Percentiles rank a stretch among this genome's conserved stretches.
These are phyloP conservation scores for Urocyon cinereoargenteus DNA, from an alignment of 2,797 vertebrate species.

Conservation along the genomic window DNA sequence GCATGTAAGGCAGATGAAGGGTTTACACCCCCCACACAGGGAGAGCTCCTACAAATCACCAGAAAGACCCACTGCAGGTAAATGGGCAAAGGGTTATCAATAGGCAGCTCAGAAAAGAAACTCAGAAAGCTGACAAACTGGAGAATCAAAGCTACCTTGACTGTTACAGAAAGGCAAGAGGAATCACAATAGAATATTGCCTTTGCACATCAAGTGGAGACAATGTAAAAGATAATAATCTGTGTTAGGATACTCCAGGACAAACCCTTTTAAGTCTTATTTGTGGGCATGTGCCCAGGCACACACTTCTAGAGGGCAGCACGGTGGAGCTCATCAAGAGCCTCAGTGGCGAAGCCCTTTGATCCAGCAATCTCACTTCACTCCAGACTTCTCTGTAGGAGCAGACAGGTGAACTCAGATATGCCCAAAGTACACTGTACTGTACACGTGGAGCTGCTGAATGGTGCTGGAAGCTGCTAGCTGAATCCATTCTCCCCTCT, in stretches of 20 bases:
- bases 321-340: fast-evolving
- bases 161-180: background rate
- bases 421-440: fast-evolving
- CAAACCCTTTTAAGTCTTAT: fast-evolving
- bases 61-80: background rate
- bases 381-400: background rate
- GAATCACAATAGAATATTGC: background rate
- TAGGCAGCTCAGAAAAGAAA: background rate
- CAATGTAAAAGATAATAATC: background rate
- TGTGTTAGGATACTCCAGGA: background rate
- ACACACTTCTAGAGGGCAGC: background rate
- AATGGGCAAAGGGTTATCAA: fast-evolving
- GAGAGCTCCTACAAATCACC: fast-evolving
- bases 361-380: background rate
- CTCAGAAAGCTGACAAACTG: background rate
- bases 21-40: background rate
- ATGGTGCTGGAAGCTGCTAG: background rate
- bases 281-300: no score
- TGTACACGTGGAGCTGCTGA: fast-evolving
- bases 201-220: background rate
- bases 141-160: background rate
- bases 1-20: background rate
- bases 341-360: background rate
- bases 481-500: background rate
- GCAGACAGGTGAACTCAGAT: background rate